Evolutionary conservation across 2,113 vertebrate genomes (phyloP), one percentile per base, ranked within the genome.

Genomic region (Ranitomeya imitator): DNA sequence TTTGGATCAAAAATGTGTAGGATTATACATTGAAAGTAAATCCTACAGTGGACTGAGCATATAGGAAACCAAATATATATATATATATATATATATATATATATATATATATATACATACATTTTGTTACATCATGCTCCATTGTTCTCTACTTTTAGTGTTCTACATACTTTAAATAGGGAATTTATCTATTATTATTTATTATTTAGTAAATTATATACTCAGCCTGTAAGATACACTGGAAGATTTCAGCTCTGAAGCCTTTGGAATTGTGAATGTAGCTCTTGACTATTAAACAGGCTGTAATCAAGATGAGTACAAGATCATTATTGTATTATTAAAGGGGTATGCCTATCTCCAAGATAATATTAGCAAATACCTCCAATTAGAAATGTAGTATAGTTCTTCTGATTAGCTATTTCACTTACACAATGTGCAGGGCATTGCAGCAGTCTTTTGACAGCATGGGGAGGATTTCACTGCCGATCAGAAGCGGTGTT

Each of bases 21-120:
- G 80, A 83, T 88, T 88, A 83, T 77, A 54, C 71, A 61, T 4
- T 63, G 73, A 78, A 82, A n/a, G 63, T 51, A 31, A 88, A 88
- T 88, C 67, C 69, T 83, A 54, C 79, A 81, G 52, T 67, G 67
- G 45, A 81, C 45, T 83, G 73, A 76, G 69, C 57, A 31, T 31
- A 82, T 60, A 74, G 74, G 69, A 52, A 61, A 37, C 45, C 52
- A 59, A 78, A 78, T 16, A 84, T 67, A 78, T 31, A 31, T 13
- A 7, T 37, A 74, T 18, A n/a, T 57, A 19, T n/a, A 71, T 12
- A 45, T 8, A 78, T 16, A 84, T 67, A 78, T 31, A 31, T 13
- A 7, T 37, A 74, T 18, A n/a, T 57, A 19, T n/a, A 71, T 12
- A 45, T 8, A 31, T 31, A 78, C 18, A 84, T 67, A 78, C 31